These are phyloP conservation scores for Diadophis punctatus DNA, from an alignment of 2,113 vertebrate species.

Conservation along the genomic window DNA sequence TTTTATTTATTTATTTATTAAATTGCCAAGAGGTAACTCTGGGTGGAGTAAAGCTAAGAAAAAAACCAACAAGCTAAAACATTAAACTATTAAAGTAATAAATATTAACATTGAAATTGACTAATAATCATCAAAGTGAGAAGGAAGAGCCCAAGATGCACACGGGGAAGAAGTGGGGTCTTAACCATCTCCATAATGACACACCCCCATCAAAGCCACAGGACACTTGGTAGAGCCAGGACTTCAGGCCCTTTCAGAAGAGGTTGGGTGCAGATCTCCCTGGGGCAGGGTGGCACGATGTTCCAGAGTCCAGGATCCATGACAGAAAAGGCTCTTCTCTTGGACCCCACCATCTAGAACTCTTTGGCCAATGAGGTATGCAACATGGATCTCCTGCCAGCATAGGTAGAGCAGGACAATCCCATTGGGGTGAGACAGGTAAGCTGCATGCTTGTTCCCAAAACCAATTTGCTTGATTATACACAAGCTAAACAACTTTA, in stretches of 20 bases:
- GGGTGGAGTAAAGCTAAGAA: neutral
- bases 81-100: neutral
- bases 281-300: too few species aligned
- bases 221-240: too few species aligned
- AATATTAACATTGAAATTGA: neutral
- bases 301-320: neutral
- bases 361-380: neutral
- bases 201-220: too few species aligned
- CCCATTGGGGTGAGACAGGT: neutral
- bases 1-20: too few species aligned
- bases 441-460: neutral
- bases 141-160: neutral
- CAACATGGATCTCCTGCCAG: neutral
- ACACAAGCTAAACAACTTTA: constrained; percentile 28
- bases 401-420: neutral
- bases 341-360: neutral
- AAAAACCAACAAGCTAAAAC: neutral
- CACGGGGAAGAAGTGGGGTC: neutral
- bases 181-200: neutral
- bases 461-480: neutral
- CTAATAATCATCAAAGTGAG: neutral
- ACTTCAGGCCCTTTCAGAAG: too few species aligned
- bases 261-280: too few species aligned
- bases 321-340: neutral
- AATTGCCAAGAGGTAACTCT: neutral